Evolutionary conservation across 2,113 vertebrate genomes (phyloP).

Genomic region (Formicarius rufipectus): DNA sequence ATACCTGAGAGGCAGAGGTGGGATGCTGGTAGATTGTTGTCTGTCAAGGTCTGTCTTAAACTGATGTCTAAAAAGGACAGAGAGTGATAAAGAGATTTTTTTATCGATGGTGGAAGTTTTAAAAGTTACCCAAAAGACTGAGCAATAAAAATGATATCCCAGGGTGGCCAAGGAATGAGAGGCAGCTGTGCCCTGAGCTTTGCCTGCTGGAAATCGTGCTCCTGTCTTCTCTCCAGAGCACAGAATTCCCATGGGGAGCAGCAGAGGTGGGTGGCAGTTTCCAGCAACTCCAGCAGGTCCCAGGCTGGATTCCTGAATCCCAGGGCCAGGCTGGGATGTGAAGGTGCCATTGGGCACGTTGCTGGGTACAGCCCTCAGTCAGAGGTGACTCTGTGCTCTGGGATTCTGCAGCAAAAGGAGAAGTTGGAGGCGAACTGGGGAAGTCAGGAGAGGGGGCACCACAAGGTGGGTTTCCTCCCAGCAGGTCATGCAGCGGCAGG

Average conservation of each 20-base stretch:
- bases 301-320: background rate
- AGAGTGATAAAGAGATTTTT: background rate
- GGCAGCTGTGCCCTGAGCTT: background rate
- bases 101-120: background rate
- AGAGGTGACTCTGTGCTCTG: accelerated
- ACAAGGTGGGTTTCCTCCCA: background rate
- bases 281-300: background rate
- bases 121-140: background rate
- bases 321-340: background rate
- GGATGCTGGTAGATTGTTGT: background rate
- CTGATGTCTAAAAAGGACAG: background rate
- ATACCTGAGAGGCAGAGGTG: background rate
- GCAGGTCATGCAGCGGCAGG: background rate
- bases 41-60: background rate
- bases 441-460: background rate
- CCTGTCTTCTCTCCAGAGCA: background rate
- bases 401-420: background rate
- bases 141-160: background rate
- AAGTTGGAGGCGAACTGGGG: background rate
- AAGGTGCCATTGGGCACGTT: background rate
- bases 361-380: background rate
- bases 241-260: accelerated
- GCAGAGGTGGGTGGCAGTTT: background rate
- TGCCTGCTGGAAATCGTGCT: background rate
- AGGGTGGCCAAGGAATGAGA: background rate